Base-by-base conservation (phyloP, 2,888 invertebrate genomes). In the Uropetala carovei region DNA sequence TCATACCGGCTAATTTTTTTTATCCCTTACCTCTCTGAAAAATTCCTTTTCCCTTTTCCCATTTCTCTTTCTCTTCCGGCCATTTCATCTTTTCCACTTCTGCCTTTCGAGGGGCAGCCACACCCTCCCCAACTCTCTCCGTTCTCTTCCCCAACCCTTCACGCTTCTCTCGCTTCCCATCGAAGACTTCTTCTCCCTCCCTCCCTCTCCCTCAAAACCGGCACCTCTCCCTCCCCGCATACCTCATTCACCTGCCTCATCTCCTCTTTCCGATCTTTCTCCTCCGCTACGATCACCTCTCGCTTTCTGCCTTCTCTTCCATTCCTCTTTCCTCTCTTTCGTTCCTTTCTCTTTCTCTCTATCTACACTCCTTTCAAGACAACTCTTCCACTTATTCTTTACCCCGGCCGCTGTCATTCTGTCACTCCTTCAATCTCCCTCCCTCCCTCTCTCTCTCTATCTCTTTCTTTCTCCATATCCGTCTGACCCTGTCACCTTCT, bases 401-500 rank as follows among this genome's bases (percentile, higher is more conserved):
- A 22, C 22, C 18, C 11, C 43, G 43, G 43, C 27, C 11, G 75
- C 27, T 75, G 75, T 75, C 75, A 75, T 3, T n/a, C 68, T n/a
- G 68, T 68, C 68, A 68, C 68, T 68, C 22, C 68, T n/a, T 68
- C 68, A 10, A 22, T n/a, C 68, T 68, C 7, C n/a, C n/a, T 18
- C 11, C 27, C 27, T 75, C 27, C 22, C 27, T 27, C 27, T 4
- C 16, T 75, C 75, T 75, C 75, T 27, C 4, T 4, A 1, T 75
- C 75, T 75, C 75, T 27, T 0, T 9, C 75, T 75, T 75, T 43
- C 43, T 43, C 75, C 75, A 75, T 75, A 75, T 75, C 75, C 75
- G 75, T 22, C 75, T 27, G 27, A 27, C 75, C 75, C 75, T 75
- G 75, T 75, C 75, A 75, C 75, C 27, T 68, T 75, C 75, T 75